Evolutionary conservation across 2,888 invertebrate genomes (phyloP).

Genomic region (Schizaphis graminum): DNA sequence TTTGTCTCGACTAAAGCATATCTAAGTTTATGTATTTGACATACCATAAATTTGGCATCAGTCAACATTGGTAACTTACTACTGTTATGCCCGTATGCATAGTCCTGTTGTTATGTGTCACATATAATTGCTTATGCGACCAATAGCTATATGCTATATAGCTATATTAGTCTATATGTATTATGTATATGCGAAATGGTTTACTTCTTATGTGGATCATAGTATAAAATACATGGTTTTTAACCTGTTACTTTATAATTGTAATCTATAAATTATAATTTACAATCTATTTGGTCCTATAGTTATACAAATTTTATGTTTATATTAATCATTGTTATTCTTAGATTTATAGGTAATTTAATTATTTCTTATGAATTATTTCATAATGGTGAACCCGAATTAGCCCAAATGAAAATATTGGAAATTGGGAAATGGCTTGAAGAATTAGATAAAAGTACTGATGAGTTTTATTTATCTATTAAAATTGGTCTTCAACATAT

Average conservation of each 20-base stretch:
- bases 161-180: no score
- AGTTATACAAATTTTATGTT: background rate
- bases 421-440: constrained; percentile 60
- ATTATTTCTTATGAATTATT: constrained; percentile 58
- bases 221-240: background rate
- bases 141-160: no score
- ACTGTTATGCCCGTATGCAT: no score
- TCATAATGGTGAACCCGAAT: background rate
- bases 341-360: constrained; percentile 56
- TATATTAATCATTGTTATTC: background rate
- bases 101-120: no score
- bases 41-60: no score
- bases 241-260: background rate
- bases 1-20: no score
- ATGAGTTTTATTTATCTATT: constrained; percentile 60
- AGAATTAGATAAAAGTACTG: constrained; percentile 41
- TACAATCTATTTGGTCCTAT: background rate
- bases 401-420: constrained; percentile 46
- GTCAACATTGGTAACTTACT: no score
- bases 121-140: no score
- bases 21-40: no score
- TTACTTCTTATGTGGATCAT: no score
- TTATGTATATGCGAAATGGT: no score
- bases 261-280: background rate
- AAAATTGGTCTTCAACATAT: constrained; percentile 50